These are phyloP conservation scores for Iguana delicatissima DNA, from an alignment of 2,797 vertebrate species.

Conservation along the genomic window DNA sequence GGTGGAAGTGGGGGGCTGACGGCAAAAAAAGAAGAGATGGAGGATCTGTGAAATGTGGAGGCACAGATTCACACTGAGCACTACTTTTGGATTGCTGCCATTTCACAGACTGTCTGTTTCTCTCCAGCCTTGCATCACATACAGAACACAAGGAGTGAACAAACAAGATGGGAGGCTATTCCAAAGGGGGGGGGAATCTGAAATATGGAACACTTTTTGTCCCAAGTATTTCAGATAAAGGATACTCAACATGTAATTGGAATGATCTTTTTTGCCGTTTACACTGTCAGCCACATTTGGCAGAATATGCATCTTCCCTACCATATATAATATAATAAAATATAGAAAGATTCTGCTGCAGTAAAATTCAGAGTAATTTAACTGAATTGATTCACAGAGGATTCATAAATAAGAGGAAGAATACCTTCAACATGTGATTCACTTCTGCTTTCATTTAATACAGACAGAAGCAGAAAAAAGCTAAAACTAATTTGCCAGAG, in stretches of 20 bases:
- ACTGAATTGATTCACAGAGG: background rate
- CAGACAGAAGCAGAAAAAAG: background rate
- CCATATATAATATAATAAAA: background rate
- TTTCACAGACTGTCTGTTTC: too few species aligned
- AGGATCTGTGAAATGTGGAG: too few species aligned
- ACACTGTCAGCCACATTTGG: background rate
- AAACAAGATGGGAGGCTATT: too few species aligned
- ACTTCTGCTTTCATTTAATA: rapidly evolving
- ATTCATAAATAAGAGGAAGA: background rate
- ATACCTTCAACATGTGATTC: background rate
- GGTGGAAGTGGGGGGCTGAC: too few species aligned
- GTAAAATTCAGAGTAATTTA: background rate
- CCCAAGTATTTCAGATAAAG: too few species aligned
- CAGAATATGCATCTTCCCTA: background rate
- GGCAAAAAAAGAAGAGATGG: too few species aligned
- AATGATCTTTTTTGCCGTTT: background rate
- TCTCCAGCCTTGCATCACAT: too few species aligned
- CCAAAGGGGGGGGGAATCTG: too few species aligned
- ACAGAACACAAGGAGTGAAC: too few species aligned
- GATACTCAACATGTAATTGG: background rate
- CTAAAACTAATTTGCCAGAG: background rate
- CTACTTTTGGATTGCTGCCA: too few species aligned
- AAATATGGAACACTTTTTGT: too few species aligned
- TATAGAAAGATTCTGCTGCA: background rate
- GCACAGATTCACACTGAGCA: too few species aligned